Base-by-base conservation (phyloP, 2,797 vertebrate genomes). In the Ptychadena robeensis region DNA sequence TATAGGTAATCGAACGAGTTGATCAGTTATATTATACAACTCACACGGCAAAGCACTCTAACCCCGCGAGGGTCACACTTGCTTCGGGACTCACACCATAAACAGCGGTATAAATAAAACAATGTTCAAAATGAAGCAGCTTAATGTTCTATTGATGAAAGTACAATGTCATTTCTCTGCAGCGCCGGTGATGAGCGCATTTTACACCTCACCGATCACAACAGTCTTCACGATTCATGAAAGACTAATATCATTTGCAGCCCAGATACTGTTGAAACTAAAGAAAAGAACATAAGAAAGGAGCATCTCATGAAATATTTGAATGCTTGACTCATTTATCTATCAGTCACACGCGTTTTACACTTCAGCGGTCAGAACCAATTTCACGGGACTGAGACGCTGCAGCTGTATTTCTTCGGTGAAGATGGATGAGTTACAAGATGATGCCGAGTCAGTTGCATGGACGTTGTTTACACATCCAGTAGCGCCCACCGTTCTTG, bases 91-190 rank as follows among this genome's bases (percentile, higher is more conserved):
- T 22, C 7, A 6, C 18, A 53, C 44, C 44, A 15, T 53, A 53
- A 48, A 61, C n/a, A 61, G 59, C 9, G 9, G 11, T 61, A 28
- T 28, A 61, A 61, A 28, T 61, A 61, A 28, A 61, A 61, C 59
- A n/a, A 1, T 25, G 59, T 61, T 61, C 9, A 53, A 12, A 61
- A 27, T 61, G 10, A 61, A 28, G 59, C 59, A 28, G 59, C 59
- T 4, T 61, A 61, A 61, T 61, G 59, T 61, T 61, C 59, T 61
- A 61, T 61, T 61, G 59, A 61, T 61, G 25, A 28, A 61, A 61
- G 59, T 61, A 61, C 28, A 61, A 27, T 61, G 59, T 25, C 9
- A 61, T 28, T 61, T 27, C 59, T 12, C 25, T 28, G 27, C 59
- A 61, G 27, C 4, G 3, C 25, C 10, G 10, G 44, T n/a, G 44